Conservation (phyloP, 2,888 invertebrate genomes). For the Priocnemis perturbator region DNA sequence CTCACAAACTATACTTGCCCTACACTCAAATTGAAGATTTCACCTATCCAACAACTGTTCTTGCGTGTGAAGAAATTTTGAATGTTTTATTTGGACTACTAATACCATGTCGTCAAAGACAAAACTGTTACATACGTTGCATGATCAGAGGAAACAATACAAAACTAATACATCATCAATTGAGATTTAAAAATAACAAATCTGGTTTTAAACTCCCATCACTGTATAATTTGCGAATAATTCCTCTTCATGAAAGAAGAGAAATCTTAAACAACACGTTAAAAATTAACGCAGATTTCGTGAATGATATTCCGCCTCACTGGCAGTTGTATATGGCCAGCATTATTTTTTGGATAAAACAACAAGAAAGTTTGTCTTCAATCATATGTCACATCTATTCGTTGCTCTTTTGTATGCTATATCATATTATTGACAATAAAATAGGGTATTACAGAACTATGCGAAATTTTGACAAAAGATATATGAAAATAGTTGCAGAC, state of each 20-base stretch:
- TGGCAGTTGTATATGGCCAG: conserved; percentile 80
- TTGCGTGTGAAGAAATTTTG: conserved; percentile 80
- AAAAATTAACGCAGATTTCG: conserved; percentile 63
- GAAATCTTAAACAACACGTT: conserved; percentile 77
- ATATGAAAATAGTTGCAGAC: conserved; percentile 65
- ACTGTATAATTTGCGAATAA: conserved; percentile 65
- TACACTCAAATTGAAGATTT: conserved; percentile 85
- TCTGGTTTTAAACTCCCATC: conserved; percentile 63
- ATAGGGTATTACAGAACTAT: conserved; percentile 78
- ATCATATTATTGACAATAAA: conserved; percentile 79
- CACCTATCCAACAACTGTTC: conserved; percentile 78
- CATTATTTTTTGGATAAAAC: conserved; percentile 79
- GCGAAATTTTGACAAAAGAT: conserved; percentile 76
- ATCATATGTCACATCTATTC: conserved; percentile 77
- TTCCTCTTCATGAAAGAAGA: conserved; percentile 59
- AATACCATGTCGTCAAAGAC: conserved; percentile 36
- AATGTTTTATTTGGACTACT: conserved; percentile 78
- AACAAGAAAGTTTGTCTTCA: conserved; percentile 73
- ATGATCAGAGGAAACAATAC: conserved; percentile 59
- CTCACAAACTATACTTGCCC: conserved; percentile 81
- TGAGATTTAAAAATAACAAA: conserved; percentile 37
- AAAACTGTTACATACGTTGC: conserved; percentile 58
- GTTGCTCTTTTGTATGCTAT: conserved; percentile 78
- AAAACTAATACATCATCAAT: conserved; percentile 48
- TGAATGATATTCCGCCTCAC: conserved; percentile 77